phyloP scores from a whole-genome alignment of 2,113 vertebrate genomes.

The Isichthys henryi region DNA sequence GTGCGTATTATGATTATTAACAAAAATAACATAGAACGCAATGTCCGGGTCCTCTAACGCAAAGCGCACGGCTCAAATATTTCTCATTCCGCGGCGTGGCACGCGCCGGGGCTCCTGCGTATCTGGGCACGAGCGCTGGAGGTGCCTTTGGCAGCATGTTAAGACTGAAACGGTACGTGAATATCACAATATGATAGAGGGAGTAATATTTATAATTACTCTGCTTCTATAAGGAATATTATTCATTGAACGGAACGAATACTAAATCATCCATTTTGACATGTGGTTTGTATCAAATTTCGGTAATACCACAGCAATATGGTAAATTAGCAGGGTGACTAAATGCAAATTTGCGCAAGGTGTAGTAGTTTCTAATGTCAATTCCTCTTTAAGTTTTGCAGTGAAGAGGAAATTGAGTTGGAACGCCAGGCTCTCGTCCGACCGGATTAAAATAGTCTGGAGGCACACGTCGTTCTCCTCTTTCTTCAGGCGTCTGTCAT shows the following conservation, averaged over 20 bases:
- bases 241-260: neutral
- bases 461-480: neutral
- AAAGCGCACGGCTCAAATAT: neutral
- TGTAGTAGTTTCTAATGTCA: neutral
- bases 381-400: constrained; percentile 17
- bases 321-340: neutral
- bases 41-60: neutral
- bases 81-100: constrained; percentile 6
- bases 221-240: neutral
- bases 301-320: neutral
- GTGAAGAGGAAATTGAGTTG: constrained; percentile 14
- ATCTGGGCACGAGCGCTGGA: neutral
- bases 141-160: neutral
- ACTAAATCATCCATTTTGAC: neutral
- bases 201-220: neutral
- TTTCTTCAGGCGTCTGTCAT: neutral
- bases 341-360: neutral
- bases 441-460: constrained; percentile 10
- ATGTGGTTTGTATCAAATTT: neutral
- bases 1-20: neutral
- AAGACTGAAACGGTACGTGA: neutral
- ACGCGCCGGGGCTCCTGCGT: neutral
- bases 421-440: constrained; percentile 15
- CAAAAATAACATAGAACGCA: neutral
- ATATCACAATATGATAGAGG: neutral